Percentiles rank a stretch among this genome's conserved stretches.
phyloP scores from a whole-genome alignment of 2,113 vertebrate genomes.

The Falco punctatus region DNA sequence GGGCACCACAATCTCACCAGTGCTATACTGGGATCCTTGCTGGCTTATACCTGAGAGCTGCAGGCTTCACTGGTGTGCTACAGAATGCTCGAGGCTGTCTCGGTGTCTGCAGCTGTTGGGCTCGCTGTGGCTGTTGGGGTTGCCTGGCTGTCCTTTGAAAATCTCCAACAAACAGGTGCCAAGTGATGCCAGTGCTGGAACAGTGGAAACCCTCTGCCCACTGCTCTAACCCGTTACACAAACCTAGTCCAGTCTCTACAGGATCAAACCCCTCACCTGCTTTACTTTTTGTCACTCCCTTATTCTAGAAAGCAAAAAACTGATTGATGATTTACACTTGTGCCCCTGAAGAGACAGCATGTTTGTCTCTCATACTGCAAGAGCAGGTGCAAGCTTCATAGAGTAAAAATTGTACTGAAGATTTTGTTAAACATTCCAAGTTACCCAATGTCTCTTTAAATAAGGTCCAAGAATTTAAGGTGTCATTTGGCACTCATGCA shows the following conservation, averaged over 20 bases:
- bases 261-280: neutral
- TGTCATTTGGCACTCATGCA: neutral
- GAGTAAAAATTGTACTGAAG: neutral
- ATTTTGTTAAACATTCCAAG: neutral
- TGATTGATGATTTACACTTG: neutral
- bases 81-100: neutral
- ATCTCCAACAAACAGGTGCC: neutral
- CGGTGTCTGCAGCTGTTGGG: neutral
- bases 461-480: neutral
- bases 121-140: neutral
- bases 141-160: neutral
- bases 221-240: neutral
- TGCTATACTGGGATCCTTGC: neutral
- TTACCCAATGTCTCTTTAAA: neutral
- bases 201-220: neutral
- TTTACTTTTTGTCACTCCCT: neutral
- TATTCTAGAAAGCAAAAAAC: neutral
- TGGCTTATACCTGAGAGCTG: neutral
- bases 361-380: neutral
- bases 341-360: neutral
- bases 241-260: neutral
- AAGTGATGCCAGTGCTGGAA: neutral
- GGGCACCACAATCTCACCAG: neutral
- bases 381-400: neutral
- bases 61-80: neutral